Percentiles rank a stretch among this genome's conserved stretches.
These are phyloP conservation scores for Myrmecobius fasciatus DNA, from an alignment of 2,113 vertebrate species.

Conservation along the genomic window DNA sequence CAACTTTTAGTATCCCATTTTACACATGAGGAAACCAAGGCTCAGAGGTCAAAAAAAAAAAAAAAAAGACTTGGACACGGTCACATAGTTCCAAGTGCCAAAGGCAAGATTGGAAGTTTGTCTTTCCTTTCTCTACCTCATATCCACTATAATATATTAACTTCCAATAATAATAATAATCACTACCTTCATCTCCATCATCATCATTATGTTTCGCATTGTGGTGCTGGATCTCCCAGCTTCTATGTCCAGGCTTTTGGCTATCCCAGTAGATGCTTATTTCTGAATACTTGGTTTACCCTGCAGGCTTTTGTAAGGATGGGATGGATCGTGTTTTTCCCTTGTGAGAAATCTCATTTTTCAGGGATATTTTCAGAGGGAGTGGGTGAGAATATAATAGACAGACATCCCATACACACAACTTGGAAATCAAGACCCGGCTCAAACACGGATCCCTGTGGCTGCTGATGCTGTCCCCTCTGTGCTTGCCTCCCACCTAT, in stretches of 20 bases:
- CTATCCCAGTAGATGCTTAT: not conserved
- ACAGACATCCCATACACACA: not conserved
- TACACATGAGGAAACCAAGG: not conserved
- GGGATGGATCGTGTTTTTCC: not conserved
- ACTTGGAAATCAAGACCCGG: not conserved
- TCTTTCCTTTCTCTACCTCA: not conserved
- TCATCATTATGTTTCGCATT: not conserved
- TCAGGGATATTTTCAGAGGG: not conserved
- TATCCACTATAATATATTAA: not conserved
- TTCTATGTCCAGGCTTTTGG: not conserved
- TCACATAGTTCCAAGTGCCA: not conserved
- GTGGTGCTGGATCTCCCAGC: not conserved
- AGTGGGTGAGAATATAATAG: not conserved
- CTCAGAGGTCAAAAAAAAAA: not conserved
- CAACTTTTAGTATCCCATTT: not conserved
- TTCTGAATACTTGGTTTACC: not conserved
- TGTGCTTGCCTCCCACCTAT: not conserved
- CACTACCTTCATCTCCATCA: not conserved
- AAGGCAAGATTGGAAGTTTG: not conserved
- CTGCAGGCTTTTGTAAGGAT: not conserved
- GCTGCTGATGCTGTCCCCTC: no score
- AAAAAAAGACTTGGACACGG: not conserved
- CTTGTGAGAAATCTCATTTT: not conserved
- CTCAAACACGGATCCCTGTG: not conserved
- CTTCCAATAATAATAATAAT: not conserved